phyloP scores from a whole-genome alignment of 2,113 vertebrate genomes.

The Alexandromys fortis region DNA sequence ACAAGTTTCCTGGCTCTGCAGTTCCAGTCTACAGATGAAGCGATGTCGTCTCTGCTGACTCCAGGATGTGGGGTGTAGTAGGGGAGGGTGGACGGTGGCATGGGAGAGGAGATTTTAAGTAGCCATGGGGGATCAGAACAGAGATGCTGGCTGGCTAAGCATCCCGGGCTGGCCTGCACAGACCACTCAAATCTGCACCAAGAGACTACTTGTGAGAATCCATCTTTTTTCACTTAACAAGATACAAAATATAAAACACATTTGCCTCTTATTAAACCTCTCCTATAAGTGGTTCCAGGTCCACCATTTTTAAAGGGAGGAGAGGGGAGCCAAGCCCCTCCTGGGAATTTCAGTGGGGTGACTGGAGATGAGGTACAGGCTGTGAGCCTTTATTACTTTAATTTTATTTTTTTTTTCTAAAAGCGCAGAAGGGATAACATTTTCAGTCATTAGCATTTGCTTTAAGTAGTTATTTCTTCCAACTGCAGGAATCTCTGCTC shows the following conservation, averaged over 20 bases:
- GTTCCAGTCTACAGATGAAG: conserved; percentile 85
- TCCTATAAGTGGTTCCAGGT: conserved; percentile 90
- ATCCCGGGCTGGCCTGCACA: conserved; percentile 84
- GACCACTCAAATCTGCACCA: conserved; percentile 86
- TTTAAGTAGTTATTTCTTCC: conserved; percentile 85
- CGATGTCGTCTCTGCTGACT: conserved; percentile 83
- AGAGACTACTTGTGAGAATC: conserved; percentile 88
- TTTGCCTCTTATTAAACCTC: conserved; percentile 90
- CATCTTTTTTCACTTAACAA: conserved; percentile 90
- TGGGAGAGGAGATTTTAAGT: conserved; percentile 81
- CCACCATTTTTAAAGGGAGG: conserved; percentile 87
- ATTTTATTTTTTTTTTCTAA: conserved; percentile 82
- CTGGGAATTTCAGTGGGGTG: conserved; percentile 85
- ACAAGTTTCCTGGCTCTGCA: conserved; percentile 85
- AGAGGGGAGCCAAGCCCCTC: conserved; percentile 83
- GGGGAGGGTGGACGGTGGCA: conserved; percentile 61
- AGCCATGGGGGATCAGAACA: conserved; percentile 83
- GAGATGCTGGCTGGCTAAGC: conserved; percentile 83
- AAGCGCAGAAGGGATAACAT: conserved; percentile 89
- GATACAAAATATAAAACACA: conserved; percentile 91
- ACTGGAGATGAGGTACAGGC: conserved; percentile 89
- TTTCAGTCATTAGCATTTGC: conserved; percentile 88
- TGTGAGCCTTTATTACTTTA: conserved; percentile 86
- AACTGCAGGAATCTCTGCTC: conserved; percentile 74
- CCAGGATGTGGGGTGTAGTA: conserved; percentile 59